Conservation (phyloP, 2,113 vertebrate genomes). For the Clarias magur region DNA sequence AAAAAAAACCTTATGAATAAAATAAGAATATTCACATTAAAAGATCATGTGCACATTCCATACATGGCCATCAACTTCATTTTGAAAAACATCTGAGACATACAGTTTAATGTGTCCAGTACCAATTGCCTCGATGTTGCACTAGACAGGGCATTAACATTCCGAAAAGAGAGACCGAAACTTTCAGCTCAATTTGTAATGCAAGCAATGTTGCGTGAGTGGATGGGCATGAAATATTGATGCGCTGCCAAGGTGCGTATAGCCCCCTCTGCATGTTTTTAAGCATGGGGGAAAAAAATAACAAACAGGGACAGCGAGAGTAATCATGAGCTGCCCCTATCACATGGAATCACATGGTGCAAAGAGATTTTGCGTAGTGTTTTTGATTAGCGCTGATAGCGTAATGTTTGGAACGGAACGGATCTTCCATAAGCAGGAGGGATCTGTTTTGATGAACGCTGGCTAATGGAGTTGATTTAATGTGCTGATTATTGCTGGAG, state of each 20-base stretch:
- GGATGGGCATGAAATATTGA: conserved; percentile 42
- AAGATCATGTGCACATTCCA: background rate
- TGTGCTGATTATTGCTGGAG: conserved; percentile 36
- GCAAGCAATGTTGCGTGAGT: background rate
- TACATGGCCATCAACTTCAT: background rate
- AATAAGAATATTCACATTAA: background rate
- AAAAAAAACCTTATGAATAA: background rate
- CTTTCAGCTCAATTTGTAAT: conserved; percentile 22
- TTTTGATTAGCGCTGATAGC: conserved; percentile 43
- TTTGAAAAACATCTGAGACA: background rate
- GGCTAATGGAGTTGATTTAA: conserved; percentile 51
- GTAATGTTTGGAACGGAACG: conserved; percentile 20
- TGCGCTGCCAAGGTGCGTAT: conserved; percentile 32
- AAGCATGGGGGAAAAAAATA: conserved; percentile 28
- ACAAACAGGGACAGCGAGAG: conserved; percentile 41
- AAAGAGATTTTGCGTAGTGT: conserved; percentile 36
- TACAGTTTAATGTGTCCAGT: conserved; percentile 9
- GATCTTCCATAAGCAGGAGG: conserved; percentile 47
- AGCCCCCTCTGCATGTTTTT: conserved; percentile 26
- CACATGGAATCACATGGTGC: conserved; percentile 43
- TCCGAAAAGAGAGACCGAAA: conserved; percentile 20
- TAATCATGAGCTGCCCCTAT: conserved; percentile 48
- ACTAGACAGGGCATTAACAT: conserved; percentile 7
- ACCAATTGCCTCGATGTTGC: background rate
- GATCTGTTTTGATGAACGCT: conserved; percentile 44